Base-by-base conservation (phyloP, 2,888 invertebrate genomes). In the Melitaea athalia region DNA sequence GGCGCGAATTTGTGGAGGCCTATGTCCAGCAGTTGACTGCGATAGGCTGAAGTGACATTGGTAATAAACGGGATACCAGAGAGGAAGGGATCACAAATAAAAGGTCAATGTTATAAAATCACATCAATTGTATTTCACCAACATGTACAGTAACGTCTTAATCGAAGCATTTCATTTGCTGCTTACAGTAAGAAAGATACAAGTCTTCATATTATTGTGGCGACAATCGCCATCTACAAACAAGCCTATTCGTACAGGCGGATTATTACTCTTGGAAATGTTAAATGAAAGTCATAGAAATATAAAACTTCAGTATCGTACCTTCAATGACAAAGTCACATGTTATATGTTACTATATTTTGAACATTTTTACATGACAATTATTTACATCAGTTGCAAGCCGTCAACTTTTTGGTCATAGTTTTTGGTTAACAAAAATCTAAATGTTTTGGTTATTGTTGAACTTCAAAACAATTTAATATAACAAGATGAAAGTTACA, bases 111-210 rank as follows among this genome's bases (percentile, higher is more conserved):
- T 75, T 92, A 91, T 80, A 91, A 92, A 92, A 91, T 91, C 92
- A 92, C 92, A 92, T 92, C 92, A 90, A 92, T 91, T 92, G 92
- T 92, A 92, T 91, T 92, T 91, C 91, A 92, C 88, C 91, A 92
- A 92, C 91, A 91, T 91, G 88, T 92, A 91, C 89, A 90, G 85
- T 86, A 90, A 92, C 88, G 86, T 88, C 88, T 90, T 90, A 90
- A 88, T 88, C 86, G 84, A 91, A 91, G 91, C 91, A 89, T 89
- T 89, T 87, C 89, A 85, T 81, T 87, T 88, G 86, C 82, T 85
- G 89, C 86, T 89, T 89, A 89, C 87, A 85, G 82, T 88, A 85
- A 86, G 85, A 89, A 87, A 85, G 86, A 85, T 86, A 89, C 86
- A 79, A 81, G 81, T 88, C 87, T 24, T 85, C 86, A 81, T 81